phyloP scores from a whole-genome alignment of 1,140 invertebrate genomes.

The Drosophila setifemur region DNA sequence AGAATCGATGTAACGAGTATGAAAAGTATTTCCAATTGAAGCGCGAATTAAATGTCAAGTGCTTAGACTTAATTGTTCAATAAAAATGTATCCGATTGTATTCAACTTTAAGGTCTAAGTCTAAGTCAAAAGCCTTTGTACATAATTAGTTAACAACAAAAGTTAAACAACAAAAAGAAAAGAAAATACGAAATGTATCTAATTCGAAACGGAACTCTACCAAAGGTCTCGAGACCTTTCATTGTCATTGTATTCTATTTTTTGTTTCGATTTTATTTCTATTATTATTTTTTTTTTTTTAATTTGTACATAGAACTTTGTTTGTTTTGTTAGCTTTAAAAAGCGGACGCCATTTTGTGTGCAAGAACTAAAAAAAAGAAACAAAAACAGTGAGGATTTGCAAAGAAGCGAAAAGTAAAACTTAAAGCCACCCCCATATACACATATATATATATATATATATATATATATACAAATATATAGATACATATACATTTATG shows the following conservation, averaged over 20 bases:
- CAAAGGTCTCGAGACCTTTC: neutral
- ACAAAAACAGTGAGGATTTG: conserved; percentile 26
- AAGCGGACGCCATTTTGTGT: conserved; percentile 59
- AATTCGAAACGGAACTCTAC: neutral
- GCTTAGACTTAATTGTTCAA: conserved; percentile 24
- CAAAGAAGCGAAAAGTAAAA: conserved; percentile 46
- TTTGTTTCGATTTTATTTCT: neutral
- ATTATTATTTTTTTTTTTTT: conserved; percentile 10
- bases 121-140: conserved; percentile 57
- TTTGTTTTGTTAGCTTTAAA: conserved; percentile 59
- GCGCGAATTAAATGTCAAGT: conserved; percentile 11
- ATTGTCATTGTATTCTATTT: neutral
- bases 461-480: neutral
- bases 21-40: conserved; percentile 24
- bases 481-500: neutral
- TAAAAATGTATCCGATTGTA: conserved; percentile 9
- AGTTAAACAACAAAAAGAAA: conserved; percentile 5
- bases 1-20: conserved; percentile 19
- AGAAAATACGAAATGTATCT: neutral
- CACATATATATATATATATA: conserved; percentile 2
- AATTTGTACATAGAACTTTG: conserved; percentile 29
- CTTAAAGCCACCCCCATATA: conserved; percentile 11
- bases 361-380: conserved; percentile 2
- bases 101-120: conserved; percentile 26
- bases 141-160: conserved; percentile 25